A percentile compares a stretch with the other conserved stretches of the same genome.
Conservation (phyloP, 2,797 vertebrate species). For the Sternarchorhynchus goeldii region DNA sequence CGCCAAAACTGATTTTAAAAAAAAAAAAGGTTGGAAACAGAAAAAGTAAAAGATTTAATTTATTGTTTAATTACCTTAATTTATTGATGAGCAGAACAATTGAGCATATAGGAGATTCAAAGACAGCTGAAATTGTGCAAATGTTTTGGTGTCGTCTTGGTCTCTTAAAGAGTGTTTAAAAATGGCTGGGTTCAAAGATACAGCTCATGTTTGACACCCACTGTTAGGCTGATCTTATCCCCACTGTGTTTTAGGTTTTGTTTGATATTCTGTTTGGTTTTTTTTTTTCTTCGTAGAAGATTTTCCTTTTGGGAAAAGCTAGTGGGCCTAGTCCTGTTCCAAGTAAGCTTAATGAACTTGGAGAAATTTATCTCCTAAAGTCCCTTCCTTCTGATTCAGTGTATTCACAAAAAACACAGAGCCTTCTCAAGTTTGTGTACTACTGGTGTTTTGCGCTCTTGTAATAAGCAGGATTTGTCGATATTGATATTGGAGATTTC, state of each 20-base stretch:
- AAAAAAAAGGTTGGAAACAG: constrained; percentile 52
- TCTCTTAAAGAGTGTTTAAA: constrained; percentile 54
- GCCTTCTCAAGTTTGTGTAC: constrained; percentile 87
- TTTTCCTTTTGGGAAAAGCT: constrained; percentile 39
- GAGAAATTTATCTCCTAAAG: constrained; percentile 65
- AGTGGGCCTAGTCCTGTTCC: constrained; percentile 34
- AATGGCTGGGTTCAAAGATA: constrained; percentile 28
- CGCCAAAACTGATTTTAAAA: constrained; percentile 74
- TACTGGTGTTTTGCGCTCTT: constrained; percentile 88
- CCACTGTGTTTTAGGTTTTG: constrained; percentile 7
- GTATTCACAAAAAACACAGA: constrained; percentile 76
- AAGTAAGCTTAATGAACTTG: constrained; percentile 46
- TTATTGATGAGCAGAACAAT: constrained; percentile 86
- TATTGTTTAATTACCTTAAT: constrained; percentile 90
- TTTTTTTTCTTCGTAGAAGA: constrained; percentile 10
- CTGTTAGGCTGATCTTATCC: constrained; percentile 33
- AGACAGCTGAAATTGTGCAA: constrained; percentile 52
- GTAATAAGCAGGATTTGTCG: constrained; percentile 80
- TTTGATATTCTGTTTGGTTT: constrained; percentile 9
- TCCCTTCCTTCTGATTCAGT: constrained; percentile 73
- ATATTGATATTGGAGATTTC: constrained; percentile 74
- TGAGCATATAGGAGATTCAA: constrained; percentile 46
- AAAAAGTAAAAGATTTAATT: constrained; percentile 74
- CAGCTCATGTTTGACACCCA: constrained; percentile 26
- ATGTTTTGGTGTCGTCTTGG: constrained; percentile 52